These are phyloP conservation scores for Plebejus anna DNA, from an alignment of 2,888 invertebrate species.

Conservation along the genomic window DNA sequence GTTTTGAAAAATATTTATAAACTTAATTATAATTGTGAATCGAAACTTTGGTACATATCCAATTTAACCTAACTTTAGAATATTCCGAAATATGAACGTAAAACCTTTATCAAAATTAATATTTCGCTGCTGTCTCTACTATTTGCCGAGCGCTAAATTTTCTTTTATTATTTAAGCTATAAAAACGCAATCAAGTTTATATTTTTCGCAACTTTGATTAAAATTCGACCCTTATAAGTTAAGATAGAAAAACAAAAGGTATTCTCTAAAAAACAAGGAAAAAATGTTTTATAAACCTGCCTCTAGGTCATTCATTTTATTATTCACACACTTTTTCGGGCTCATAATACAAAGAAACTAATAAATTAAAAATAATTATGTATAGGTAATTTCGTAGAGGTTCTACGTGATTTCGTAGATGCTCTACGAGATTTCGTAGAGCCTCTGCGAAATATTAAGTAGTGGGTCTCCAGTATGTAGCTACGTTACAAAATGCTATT, in stretches of 20 bases:
- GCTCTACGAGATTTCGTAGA: background rate
- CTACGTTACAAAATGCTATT: too few relatives aligned
- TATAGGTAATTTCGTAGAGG: too few relatives aligned
- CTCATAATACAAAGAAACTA: too few relatives aligned
- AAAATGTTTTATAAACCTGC: background rate
- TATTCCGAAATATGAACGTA: too few relatives aligned
- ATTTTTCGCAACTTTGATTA: slow-evolving; percentile 20
- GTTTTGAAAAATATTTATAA: too few relatives aligned
- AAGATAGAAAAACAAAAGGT: background rate
- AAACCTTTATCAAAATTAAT: too few relatives aligned
- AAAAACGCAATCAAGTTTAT: slow-evolving; percentile 9
- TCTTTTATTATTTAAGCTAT: background rate
- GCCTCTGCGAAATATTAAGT: background rate
- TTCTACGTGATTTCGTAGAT: background rate
- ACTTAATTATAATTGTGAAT: too few relatives aligned
- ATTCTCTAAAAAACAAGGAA: background rate
- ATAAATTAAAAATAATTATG: too few relatives aligned
- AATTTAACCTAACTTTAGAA: too few relatives aligned
- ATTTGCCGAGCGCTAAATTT: background rate
- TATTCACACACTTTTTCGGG: too few relatives aligned
- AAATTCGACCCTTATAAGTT: background rate
- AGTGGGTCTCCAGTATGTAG: background rate
- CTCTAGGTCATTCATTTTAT: background rate
- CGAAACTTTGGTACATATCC: too few relatives aligned
- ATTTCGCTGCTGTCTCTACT: slow-evolving; percentile 1